A percentile compares a stretch with the other conserved stretches of the same genome.
Conservation (phyloP, 2,113 vertebrate species). For the Axis porcinus region DNA sequence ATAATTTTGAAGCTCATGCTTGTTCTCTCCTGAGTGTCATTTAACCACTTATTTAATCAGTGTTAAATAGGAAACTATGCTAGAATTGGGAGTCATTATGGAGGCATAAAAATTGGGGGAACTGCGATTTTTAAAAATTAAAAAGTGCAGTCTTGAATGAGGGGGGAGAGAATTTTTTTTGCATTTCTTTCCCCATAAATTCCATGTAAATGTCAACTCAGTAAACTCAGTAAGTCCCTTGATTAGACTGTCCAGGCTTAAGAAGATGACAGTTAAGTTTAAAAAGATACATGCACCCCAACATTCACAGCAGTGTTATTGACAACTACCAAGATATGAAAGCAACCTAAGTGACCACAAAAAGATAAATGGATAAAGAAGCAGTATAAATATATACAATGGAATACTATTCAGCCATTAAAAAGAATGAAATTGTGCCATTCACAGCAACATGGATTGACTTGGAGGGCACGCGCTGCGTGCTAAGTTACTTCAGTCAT, state of each 20-base stretch:
- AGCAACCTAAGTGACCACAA: background rate
- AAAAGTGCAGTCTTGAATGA: background rate
- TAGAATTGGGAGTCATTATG: background rate
- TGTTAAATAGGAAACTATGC: background rate
- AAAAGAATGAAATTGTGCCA: background rate
- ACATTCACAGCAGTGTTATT: background rate
- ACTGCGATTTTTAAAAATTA: background rate
- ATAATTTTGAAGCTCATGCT: background rate
- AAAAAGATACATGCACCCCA: background rate
- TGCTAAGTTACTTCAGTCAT: background rate
- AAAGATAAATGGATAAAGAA: background rate
- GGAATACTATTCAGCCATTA: background rate
- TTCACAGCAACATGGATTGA: background rate
- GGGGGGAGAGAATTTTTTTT: background rate
- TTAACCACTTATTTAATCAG: background rate
- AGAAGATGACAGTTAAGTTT: background rate
- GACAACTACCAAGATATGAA: background rate
- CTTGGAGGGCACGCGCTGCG: accelerated
- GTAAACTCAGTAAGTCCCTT: background rate
- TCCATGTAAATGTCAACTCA: background rate
- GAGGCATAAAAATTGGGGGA: background rate
- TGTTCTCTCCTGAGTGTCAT: background rate
- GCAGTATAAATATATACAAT: background rate
- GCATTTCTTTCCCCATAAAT: background rate
- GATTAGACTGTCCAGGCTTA: background rate